Evolutionary conservation across 2,113 vertebrate genomes (phyloP).

Genomic region (Myanophis thanlyinensis): DNA sequence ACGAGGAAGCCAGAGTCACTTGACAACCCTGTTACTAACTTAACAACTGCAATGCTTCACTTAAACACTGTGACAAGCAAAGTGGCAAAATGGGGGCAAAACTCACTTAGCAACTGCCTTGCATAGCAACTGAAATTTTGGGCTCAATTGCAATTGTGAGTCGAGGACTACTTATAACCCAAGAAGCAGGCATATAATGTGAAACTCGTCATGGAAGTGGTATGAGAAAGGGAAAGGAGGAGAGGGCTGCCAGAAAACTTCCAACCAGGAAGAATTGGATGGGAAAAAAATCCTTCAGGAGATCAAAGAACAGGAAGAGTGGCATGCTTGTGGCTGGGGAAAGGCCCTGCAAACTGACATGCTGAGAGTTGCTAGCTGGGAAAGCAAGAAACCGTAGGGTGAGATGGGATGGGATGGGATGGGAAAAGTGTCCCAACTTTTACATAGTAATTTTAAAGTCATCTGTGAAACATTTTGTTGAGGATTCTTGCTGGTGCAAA

Average conservation of each 20-base stretch:
- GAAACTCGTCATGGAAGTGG: neutral
- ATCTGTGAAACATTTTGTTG: neutral
- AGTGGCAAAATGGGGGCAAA: no score
- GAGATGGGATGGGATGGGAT: neutral
- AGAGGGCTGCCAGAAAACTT: neutral
- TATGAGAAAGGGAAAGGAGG: neutral
- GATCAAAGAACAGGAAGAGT: neutral
- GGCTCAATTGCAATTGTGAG: neutral
- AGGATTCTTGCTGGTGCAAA: neutral
- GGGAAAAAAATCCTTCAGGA: neutral
- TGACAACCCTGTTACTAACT: neutral
- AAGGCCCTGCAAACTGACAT: neutral
- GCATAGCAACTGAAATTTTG: neutral
- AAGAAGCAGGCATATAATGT: neutral
- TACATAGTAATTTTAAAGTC: neutral
- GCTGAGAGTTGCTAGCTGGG: neutral
- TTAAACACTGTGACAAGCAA: neutral
- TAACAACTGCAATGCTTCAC: neutral
- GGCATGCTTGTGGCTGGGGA: neutral
- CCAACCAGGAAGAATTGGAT: slow-evolving; percentile 13
- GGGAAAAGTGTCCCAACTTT: neutral
- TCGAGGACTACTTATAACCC: neutral
- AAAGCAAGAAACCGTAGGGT: neutral
- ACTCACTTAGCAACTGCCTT: no score
- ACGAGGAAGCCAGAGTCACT: neutral